Evolutionary conservation across 2,113 vertebrate species (phyloP), one percentile per base, ranked within the genome.

Genomic region (Cricetomys ansorgei): DNA sequence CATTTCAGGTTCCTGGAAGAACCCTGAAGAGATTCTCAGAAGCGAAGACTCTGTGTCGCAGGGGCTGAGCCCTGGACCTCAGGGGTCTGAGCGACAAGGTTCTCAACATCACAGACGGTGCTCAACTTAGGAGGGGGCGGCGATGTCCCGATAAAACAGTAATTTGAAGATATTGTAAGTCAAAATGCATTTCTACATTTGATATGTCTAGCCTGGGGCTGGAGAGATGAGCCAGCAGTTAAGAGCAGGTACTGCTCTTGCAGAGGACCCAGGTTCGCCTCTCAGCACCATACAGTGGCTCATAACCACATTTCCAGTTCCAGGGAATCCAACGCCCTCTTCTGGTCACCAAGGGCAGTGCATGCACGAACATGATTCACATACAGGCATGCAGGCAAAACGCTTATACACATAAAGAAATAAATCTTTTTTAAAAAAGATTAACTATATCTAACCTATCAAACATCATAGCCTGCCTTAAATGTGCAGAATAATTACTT

Each of bases 1-100:
- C 12, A 3, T 1, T 48, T 50, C 15, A 57, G 27, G 43, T 53
- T 34, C 27, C 7, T 25, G 12, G 40, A 25, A 81, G 40, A 53
- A 65, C 15, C 4, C 29, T 2, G 4, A 0, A 5, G 2, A 21
- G 43, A 17, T 2, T 9, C 57, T 59, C 19, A 23, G 37, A 59
- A 29, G 45, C 94, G 7, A 12, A 89, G 77, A 86, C 17, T 86
- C 12, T 55, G 45, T 29, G 50, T 59, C 86, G 43, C 43, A 70
- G 0, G 0, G 43, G 25, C 37, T 48, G 7, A 80, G 37, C 45
- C 79, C 45, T 83, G 25, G 16, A 7, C 53, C 29, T 55, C 53
- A 80, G 10, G 10, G 62, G 23, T 34, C 34, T 17, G 4, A 40
- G 59, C 40, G 43, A 45, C 7, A 57, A 73, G 37, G 17, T 53